phyloP scores from a whole-genome alignment of 1,140 invertebrate species.

The Propsilocerus akamusi region DNA sequence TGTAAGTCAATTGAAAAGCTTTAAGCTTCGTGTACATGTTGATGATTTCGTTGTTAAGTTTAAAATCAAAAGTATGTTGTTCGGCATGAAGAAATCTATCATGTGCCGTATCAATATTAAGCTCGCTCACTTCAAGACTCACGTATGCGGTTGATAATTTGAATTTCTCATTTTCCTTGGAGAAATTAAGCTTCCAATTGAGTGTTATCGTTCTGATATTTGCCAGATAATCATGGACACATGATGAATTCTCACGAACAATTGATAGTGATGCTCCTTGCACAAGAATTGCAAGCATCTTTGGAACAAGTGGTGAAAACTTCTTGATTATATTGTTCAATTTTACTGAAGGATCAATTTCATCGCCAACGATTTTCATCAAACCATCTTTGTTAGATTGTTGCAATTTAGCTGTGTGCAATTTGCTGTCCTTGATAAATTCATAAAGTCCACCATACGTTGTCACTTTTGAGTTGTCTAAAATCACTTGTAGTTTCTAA shows the following conservation, averaged over 20 bases:
- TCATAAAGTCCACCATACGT: constrained; percentile 45
- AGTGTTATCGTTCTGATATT: not conserved
- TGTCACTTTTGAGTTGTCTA: constrained; percentile 44
- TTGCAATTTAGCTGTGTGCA: constrained; percentile 15
- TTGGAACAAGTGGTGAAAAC: constrained; percentile 52
- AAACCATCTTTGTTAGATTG: constrained; percentile 8
- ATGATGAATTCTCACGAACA: constrained; percentile 35
- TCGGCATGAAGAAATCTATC: constrained; percentile 43
- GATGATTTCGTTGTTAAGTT: constrained; percentile 45
- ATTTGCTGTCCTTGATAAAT: constrained; percentile 30
- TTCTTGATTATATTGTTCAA: constrained; percentile 28
- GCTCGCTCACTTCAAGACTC: constrained; percentile 6
- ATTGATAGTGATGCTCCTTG: constrained; percentile 46
- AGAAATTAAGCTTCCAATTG: not conserved
- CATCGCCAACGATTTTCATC: not conserved
- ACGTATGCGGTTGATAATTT: constrained; percentile 27
- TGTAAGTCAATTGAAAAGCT: constrained; percentile 45
- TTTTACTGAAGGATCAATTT: not conserved
- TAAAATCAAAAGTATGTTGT: constrained; percentile 41
- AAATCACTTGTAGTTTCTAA: constrained; percentile 51
- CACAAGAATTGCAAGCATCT: constrained; percentile 50
- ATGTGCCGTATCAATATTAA: constrained; percentile 35
- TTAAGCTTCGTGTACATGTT: constrained; percentile 47
- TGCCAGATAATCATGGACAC: not conserved
- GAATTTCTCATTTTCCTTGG: constrained; percentile 33